These are phyloP conservation scores for Melieria omissa DNA, from an alignment of 2,888 invertebrate species.

Conservation along the genomic window DNA sequence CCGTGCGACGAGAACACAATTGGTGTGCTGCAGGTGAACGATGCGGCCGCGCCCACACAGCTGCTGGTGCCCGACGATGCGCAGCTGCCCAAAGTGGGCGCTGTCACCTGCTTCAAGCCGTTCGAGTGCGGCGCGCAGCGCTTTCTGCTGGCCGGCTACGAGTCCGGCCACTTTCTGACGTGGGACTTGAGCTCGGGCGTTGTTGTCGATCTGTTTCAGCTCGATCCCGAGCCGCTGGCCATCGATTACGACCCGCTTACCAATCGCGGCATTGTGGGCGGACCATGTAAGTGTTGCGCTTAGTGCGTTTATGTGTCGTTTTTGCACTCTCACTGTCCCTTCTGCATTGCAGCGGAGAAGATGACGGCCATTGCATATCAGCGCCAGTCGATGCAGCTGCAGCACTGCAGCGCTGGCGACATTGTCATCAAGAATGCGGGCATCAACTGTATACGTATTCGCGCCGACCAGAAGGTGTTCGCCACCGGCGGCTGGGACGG, in stretches of 20 bases:
- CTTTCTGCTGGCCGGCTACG: constrained; percentile 77
- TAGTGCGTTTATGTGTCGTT: not conserved
- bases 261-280: constrained; percentile 76
- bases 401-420: constrained; percentile 68
- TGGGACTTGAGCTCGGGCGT: constrained; percentile 76
- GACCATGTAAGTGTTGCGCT: constrained; percentile 51
- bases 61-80: constrained; percentile 63
- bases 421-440: constrained; percentile 79
- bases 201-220: constrained; percentile 56
- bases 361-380: constrained; percentile 61
- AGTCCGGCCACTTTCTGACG: constrained; percentile 77
- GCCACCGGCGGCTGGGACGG: constrained; percentile 83
- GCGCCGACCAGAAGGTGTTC: constrained; percentile 79
- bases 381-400: constrained; percentile 66
- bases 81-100: constrained; percentile 67
- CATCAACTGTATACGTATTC: constrained; percentile 75
- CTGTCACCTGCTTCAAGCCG: constrained; percentile 71
- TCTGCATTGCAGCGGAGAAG: constrained; percentile 51
- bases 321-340: not conserved
- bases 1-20: constrained; percentile 72
- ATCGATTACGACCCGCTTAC: constrained; percentile 77
- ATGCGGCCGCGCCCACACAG: constrained; percentile 56
- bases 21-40: constrained; percentile 63
- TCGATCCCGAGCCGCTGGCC: constrained; percentile 76
- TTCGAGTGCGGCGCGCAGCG: constrained; percentile 67